A percentile compares a stretch with the other conserved stretches of the same genome.
phyloP scores from a whole-genome alignment of 1,140 invertebrate genomes.

The Manduca sexta region DNA sequence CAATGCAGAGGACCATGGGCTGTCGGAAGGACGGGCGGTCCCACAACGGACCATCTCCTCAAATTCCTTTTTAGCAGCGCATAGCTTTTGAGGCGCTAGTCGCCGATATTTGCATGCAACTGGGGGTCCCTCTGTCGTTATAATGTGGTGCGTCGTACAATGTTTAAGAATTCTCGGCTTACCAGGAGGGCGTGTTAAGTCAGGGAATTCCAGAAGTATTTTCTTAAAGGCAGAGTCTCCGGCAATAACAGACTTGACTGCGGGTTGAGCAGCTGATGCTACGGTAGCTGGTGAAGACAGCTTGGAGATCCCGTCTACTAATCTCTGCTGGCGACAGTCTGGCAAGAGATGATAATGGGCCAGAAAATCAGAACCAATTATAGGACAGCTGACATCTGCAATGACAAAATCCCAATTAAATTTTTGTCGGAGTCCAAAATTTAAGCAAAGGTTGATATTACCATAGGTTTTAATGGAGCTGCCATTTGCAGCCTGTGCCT shows the following conservation, averaged over 20 bases:
- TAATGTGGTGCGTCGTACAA: neutral
- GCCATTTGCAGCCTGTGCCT: conserved; percentile 1
- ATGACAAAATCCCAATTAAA: conserved; percentile 4
- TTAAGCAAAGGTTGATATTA: neutral
- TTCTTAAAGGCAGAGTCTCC: neutral
- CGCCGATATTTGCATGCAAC: neutral
- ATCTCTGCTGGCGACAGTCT: neutral
- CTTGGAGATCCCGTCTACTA: neutral
- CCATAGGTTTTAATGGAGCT: conserved; percentile 5
- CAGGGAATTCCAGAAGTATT: neutral
- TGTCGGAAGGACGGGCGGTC: conserved; percentile 3
- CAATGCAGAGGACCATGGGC: conserved; percentile 10
- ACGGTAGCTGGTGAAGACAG: neutral
- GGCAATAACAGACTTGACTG: neutral
- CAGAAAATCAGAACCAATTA: conserved; percentile 3
- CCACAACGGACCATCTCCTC: conserved; percentile 2
- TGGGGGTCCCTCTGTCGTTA: conserved; percentile 1
- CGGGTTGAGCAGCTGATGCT: neutral
- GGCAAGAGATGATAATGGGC: conserved; percentile 1
- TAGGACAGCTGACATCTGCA: neutral
- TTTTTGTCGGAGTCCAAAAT: neutral
- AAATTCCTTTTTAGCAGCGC: neutral
- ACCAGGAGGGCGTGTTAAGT: neutral
- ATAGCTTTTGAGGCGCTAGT: neutral
- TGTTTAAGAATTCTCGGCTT: neutral